A percentile compares a stretch with the other conserved stretches of the same genome.
phyloP scores from a whole-genome alignment of 2,113 vertebrate species.

The Ploceus nigricollis region DNA sequence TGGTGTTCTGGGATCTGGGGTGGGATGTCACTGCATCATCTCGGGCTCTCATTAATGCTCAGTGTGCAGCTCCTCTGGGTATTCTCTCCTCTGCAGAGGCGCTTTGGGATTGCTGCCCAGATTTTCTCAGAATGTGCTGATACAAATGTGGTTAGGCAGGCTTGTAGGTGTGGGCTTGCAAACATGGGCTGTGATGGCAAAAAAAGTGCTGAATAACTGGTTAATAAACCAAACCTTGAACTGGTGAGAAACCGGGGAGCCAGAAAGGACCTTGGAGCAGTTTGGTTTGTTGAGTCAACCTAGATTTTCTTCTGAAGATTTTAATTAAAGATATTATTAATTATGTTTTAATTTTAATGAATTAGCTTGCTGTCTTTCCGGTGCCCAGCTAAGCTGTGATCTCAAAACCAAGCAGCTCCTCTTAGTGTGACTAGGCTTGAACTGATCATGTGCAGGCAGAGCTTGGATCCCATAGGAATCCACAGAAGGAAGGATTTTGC shows the following conservation, averaged over 20 bases:
- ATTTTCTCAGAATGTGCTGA: constrained; percentile 58
- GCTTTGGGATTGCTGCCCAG: constrained; percentile 51
- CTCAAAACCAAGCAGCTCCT: not conserved
- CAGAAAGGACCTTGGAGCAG: not conserved
- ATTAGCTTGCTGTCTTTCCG: not conserved
- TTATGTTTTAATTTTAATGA: not conserved
- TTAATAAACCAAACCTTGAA: constrained; percentile 31
- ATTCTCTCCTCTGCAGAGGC: constrained; percentile 34
- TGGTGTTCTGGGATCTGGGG: not conserved
- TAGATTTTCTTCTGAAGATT: not conserved
- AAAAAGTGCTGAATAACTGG: constrained; percentile 38
- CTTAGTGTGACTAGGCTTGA: not conserved
- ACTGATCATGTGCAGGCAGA: not conserved
- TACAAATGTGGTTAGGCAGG: constrained; percentile 56
- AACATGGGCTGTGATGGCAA: not conserved
- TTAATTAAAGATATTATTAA: not conserved
- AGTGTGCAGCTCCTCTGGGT: not conserved
- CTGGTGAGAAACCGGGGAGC: not conserved
- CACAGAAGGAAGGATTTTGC: not conserved
- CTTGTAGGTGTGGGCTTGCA: constrained; percentile 53
- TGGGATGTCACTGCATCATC: constrained; percentile 25
- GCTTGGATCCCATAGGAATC: rapidly evolving
- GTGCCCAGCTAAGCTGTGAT: not conserved
- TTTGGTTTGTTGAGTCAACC: not conserved
- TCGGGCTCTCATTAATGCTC: not conserved